phyloP scores from a whole-genome alignment of 2,797 vertebrate genomes.

The Chanos chanos region DNA sequence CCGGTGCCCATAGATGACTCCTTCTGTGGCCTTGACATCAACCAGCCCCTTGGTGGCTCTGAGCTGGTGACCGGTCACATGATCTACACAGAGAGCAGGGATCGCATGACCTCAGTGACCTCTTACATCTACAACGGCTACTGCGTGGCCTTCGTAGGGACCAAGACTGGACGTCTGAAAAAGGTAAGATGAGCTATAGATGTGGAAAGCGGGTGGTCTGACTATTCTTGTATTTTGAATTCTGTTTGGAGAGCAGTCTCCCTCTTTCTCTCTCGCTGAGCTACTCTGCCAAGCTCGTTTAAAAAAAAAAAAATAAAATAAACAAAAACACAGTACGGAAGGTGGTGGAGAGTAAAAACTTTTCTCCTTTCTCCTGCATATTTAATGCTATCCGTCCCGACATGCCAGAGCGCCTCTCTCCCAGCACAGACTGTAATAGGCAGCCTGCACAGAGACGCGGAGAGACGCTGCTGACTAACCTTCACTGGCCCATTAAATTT shows the following conservation, averaged over 20 bases:
- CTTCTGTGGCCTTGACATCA: conserved; percentile 98
- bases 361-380: conserved; percentile 49
- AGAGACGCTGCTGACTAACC: conserved; percentile 51
- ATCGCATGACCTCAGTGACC: conserved; percentile 92
- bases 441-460: conserved; percentile 49
- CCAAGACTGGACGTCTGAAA: conserved; percentile 91
- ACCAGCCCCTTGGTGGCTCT: conserved; percentile 92
- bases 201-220: too few relatives aligned
- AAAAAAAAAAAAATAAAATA: too few relatives aligned
- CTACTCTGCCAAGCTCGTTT: conserved; percentile 16
- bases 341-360: conserved; percentile 35
- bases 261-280: too few relatives aligned
- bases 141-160: conserved; percentile 95
- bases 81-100: conserved; percentile 87
- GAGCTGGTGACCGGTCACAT: conserved; percentile 88
- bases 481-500: conserved; percentile 62
- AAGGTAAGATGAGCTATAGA: too few relatives aligned
- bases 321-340: too few relatives aligned
- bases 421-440: conserved; percentile 44
- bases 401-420: conserved; percentile 15
- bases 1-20: conserved; percentile 97
- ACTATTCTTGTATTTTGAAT: too few relatives aligned
- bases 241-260: too few relatives aligned
- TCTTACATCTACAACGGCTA: conserved; percentile 94
- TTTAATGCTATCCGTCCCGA: conserved; percentile 55